Conservation (phyloP, 2,888 invertebrate genomes). For the Euzophera pinguis region DNA sequence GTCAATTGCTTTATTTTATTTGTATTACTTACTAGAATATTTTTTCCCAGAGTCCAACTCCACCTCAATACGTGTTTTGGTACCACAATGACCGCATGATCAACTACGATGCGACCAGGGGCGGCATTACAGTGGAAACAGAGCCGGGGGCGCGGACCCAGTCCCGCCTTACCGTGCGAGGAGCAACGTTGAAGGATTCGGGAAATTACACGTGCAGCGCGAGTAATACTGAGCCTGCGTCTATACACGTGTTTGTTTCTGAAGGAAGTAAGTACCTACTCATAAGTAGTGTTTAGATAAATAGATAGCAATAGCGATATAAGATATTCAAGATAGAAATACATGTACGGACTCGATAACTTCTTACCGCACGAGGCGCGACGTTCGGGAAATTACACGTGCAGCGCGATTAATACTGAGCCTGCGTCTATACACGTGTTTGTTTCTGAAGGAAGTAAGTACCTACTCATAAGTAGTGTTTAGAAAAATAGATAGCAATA, state of each 20-base stretch:
- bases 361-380: conserved; percentile 91
- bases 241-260: conserved; percentile 93
- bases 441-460: conserved; percentile 90
- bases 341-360: conserved; percentile 78
- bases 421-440: conserved; percentile 94
- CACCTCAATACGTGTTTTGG: conserved; percentile 97
- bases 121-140: conserved; percentile 80
- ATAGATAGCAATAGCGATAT: too few relatives aligned
- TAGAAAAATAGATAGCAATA: too few relatives aligned
- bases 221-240: conserved; percentile 93
- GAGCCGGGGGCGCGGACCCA: conserved; percentile 89
- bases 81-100: conserved; percentile 97
- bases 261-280: conserved; percentile 85
- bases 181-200: conserved; percentile 92
- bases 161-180: conserved; percentile 76
- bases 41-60: conserved; percentile 90
- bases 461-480: conserved; percentile 26
- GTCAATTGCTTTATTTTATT: too few relatives aligned
- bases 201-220: conserved; percentile 96
- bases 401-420: conserved; percentile 94
- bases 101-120: conserved; percentile 92
- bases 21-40: too few relatives aligned
- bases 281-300: too few relatives aligned
- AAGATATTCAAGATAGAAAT: conserved; percentile 67
- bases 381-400: conserved; percentile 94